These are phyloP conservation scores for Crocodylus rhombifer DNA, from an alignment of 2,797 vertebrate genomes.

Conservation along the genomic window DNA sequence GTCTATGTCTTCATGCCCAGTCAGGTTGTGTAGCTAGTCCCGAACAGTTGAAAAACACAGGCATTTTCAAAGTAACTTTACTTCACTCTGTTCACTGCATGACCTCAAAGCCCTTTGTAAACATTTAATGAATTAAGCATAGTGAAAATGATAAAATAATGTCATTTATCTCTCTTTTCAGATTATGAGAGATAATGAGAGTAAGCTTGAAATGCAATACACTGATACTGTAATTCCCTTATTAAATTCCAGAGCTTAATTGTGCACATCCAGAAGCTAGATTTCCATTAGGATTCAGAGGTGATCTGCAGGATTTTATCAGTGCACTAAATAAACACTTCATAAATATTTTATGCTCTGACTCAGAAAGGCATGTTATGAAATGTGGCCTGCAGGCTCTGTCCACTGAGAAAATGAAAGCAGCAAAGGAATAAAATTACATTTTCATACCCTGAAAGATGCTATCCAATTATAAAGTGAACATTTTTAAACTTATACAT, in stretches of 20 bases:
- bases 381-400: constrained; percentile 76
- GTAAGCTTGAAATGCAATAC: constrained; percentile 41
- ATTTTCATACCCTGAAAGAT: constrained; percentile 77
- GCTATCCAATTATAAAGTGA: constrained; percentile 78
- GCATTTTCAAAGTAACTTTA: neutral
- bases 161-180: constrained; percentile 9
- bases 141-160: neutral
- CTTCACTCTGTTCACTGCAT: neutral
- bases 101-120: neutral
- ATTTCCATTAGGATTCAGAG: constrained; percentile 66
- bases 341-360: constrained; percentile 77
- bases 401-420: constrained; percentile 78
- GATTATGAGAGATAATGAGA: neutral
- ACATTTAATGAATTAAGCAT: neutral
- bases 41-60: neutral
- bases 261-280: constrained; percentile 49
- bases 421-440: constrained; percentile 76
- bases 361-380: constrained; percentile 71
- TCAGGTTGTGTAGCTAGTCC: neutral
- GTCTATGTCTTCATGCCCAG: neutral
- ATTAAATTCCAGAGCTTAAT: constrained; percentile 60
- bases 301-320: constrained; percentile 75
- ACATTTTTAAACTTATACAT: constrained; percentile 68
- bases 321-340: constrained; percentile 80
- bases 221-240: constrained; percentile 40